Evolutionary conservation across 1,140 invertebrate genomes (phyloP).

Genomic region (Choristoneura fumiferana): DNA sequence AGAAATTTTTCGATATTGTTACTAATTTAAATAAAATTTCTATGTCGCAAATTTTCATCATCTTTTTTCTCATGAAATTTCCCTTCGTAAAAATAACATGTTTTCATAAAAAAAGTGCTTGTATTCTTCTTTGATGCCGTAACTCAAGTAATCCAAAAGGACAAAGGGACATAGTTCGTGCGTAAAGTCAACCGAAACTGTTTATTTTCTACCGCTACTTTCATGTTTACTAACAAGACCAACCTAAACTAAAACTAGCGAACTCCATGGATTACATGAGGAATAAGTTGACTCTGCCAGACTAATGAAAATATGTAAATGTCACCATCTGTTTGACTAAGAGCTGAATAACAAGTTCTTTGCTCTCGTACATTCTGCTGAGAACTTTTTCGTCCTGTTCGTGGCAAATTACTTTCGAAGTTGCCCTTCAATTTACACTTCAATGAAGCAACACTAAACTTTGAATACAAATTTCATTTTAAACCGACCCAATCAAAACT

Average conservation of each 20-base stretch:
- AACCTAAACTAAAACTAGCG: constrained; percentile 2
- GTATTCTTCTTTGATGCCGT: no score
- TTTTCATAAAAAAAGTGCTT: no score
- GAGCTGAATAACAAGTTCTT: constrained; percentile 9
- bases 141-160: no score
- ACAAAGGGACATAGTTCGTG: no score
- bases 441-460: constrained; percentile 44
- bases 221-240: constrained; percentile 10
- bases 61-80: no score
- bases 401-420: constrained; percentile 34
- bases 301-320: constrained; percentile 19
- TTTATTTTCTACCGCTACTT: background rate
- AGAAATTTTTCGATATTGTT: no score
- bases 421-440: constrained; percentile 53
- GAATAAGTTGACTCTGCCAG: background rate
- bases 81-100: no score
- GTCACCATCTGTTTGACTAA: constrained; percentile 17
- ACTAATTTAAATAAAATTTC: no score
- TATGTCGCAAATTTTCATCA: no score
- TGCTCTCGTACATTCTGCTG: constrained; percentile 5
- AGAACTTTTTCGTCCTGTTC: constrained; percentile 24
- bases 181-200: no score
- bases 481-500: constrained; percentile 49
- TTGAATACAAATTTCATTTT: constrained; percentile 49
- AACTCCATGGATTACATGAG: constrained; percentile 3